Evolutionary conservation across 2,888 invertebrate genomes (phyloP).

Genomic region (Baccha elongata): DNA sequence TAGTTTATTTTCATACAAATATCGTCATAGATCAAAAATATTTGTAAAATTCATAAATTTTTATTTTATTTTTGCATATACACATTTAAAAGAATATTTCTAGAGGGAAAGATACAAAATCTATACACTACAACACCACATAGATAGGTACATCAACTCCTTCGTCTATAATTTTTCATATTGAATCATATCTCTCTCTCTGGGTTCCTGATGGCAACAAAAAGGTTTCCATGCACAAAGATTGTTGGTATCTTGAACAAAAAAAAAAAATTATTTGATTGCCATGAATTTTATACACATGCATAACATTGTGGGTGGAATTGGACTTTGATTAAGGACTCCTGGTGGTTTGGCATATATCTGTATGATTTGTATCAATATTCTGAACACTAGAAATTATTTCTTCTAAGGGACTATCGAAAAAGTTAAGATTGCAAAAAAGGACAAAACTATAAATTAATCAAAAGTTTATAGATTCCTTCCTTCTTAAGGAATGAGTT

Average conservation of each 20-base stretch:
- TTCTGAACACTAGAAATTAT: slow-evolving; percentile 19
- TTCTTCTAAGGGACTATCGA: slow-evolving; percentile 7
- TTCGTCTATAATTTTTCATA: slow-evolving; percentile 55
- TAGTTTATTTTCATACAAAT: slow-evolving; percentile 15
- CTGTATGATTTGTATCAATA: slow-evolving; percentile 31
- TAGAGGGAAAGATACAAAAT: slow-evolving; percentile 26
- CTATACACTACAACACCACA: no score
- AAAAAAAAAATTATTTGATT: slow-evolving; percentile 65
- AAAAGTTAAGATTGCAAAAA: no score
- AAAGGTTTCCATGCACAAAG: slow-evolving; percentile 25
- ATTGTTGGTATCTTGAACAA: slow-evolving; percentile 53
- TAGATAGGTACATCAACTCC: no score
- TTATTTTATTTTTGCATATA: slow-evolving; percentile 41
- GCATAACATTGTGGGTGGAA: slow-evolving; percentile 16
- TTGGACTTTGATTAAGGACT: slow-evolving; percentile 44
- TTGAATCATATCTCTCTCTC: slow-evolving; percentile 59
- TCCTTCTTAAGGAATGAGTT: no score
- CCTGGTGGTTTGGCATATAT: not conserved
- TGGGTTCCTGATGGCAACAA: slow-evolving; percentile 17
- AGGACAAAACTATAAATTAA: slow-evolving; percentile 35
- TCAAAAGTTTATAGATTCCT: slow-evolving; percentile 30
- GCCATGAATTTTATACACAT: slow-evolving; percentile 49
- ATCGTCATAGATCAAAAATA: slow-evolving; percentile 70
- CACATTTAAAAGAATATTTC: not conserved
- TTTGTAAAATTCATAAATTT: slow-evolving; percentile 72